Base-by-base conservation (phyloP, 2,888 invertebrate species). In the Xiphydria camelus region DNA sequence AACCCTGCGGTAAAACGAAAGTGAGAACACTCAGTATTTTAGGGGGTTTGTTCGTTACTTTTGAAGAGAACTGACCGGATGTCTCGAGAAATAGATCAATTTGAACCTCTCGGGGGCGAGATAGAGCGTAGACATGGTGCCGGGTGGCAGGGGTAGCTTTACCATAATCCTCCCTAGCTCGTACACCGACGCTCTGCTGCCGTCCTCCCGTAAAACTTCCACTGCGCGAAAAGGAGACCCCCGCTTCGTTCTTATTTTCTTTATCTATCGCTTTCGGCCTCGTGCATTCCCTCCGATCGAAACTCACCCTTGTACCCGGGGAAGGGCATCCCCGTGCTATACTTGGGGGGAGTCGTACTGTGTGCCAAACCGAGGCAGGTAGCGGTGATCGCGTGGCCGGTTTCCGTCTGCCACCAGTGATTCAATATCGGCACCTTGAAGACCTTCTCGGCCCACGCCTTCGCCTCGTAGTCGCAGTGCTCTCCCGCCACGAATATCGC, bases 341-440 rank as follows among this genome's bases (percentile, higher is more conserved):
- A 85, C 54, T 82, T 83, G 0, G 90, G 91, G 0, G 90, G 89
- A 49, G 82, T 80, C 1, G 83, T 78, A 64, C 80, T 85, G 26
- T 88, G 84, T 0, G 84, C 86, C 29, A 91, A 83, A 0, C 92
- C 94, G 5, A 89, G 68, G 66, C 91, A 91, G 0, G 89, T 85
- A 0, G 92, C 88, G 0, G 94, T 91, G 44, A 96, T 89, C 0
- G 94, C 87, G 48, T 92, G 91, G 0, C 95, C 95, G 0, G 92
- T 90, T 77, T 96, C 96, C 2, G 96, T 95, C 78, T 96, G 96
- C 95, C 96, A 96, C 94, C 94, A 96, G 74, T 96, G 91, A 73
- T 96, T 95, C 40, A 94, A 73, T 2, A 93, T 82, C 0, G 91
- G 89, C 5, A 86, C 87, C 44, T 85, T 80, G 64, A 91, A 88